phyloP scores from a whole-genome alignment of 2,888 invertebrate genomes.

The Pachydiplax longipennis region DNA sequence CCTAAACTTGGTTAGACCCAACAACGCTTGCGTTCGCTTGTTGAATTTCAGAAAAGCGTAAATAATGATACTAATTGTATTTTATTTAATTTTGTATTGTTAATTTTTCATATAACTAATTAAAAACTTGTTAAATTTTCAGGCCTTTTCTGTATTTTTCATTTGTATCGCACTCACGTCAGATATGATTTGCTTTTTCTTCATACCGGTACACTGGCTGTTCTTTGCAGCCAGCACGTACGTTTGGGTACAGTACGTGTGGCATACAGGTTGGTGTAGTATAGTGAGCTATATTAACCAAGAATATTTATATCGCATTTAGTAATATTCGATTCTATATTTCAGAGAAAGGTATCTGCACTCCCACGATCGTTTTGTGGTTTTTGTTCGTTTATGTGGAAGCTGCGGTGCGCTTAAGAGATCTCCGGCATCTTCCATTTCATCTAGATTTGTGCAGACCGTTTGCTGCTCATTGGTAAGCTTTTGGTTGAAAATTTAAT shows the following conservation, averaged over 20 bases:
- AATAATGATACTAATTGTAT: too few species aligned
- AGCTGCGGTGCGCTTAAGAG: slow-evolving; percentile 85
- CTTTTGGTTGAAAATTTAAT: slow-evolving; percentile 42
- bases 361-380: slow-evolving; percentile 94
- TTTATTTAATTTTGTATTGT: too few species aligned
- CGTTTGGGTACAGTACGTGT: slow-evolving; percentile 98
- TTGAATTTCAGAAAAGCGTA: too few species aligned
- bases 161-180: slow-evolving; percentile 97
- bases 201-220: slow-evolving; percentile 97
- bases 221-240: slow-evolving; percentile 98
- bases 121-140: slow-evolving; percentile 57
- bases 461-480: slow-evolving; percentile 94
- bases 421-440: slow-evolving; percentile 82
- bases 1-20: too few species aligned
- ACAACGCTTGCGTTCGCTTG: too few species aligned
- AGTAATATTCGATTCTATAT: slow-evolving; percentile 54
- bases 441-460: slow-evolving; percentile 92
- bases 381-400: slow-evolving; percentile 93
- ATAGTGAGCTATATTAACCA: background rate
- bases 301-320: background rate
- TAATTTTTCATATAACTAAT: background rate
- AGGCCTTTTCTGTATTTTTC: slow-evolving; percentile 98
- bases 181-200: slow-evolving; percentile 98
- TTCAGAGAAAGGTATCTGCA: slow-evolving; percentile 88
- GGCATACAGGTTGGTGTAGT: slow-evolving; percentile 84